Evolutionary conservation across 2,888 invertebrate species (phyloP).

Genomic region (Microchrysa polita): DNA sequence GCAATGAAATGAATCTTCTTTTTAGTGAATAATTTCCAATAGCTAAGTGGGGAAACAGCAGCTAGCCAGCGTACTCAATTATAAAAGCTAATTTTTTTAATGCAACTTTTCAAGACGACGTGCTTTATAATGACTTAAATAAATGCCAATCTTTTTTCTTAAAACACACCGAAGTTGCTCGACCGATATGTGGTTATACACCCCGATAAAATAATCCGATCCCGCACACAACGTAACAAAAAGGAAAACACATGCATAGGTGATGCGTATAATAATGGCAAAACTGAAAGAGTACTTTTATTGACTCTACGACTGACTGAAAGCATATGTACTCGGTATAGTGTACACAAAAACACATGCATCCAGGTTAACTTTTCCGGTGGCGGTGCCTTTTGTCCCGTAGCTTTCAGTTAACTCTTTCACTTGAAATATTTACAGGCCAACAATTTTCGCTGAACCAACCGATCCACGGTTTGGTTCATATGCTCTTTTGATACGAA

Average conservation of each 20-base stretch:
- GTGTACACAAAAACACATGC: no score
- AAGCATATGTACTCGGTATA: conserved; percentile 41
- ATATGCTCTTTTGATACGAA: background rate
- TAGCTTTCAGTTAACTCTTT: background rate
- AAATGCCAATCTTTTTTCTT: no score
- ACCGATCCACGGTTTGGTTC: background rate
- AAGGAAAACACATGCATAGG: conserved; percentile 17
- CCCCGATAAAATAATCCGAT: background rate
- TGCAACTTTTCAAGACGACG: no score
- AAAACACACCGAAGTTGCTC: no score
- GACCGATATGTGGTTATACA: no score
- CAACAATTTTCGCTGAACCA: conserved; percentile 34
- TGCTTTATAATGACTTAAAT: no score
- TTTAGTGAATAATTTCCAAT: no score
- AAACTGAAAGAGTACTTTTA: conserved; percentile 45
- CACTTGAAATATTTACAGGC: conserved; percentile 31
- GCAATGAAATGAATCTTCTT: no score
- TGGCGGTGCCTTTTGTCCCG: conserved; percentile 4
- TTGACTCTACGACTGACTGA: conserved; percentile 29
- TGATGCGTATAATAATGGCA: conserved; percentile 27
- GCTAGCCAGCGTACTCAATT: no score
- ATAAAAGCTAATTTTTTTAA: no score
- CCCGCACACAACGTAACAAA: background rate
- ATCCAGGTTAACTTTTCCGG: background rate
- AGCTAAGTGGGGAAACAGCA: no score